Percentiles rank a stretch among this genome's conserved stretches.
These are phyloP conservation scores for Solea solea DNA, from an alignment of 2,113 vertebrate species.

Conservation along the genomic window DNA sequence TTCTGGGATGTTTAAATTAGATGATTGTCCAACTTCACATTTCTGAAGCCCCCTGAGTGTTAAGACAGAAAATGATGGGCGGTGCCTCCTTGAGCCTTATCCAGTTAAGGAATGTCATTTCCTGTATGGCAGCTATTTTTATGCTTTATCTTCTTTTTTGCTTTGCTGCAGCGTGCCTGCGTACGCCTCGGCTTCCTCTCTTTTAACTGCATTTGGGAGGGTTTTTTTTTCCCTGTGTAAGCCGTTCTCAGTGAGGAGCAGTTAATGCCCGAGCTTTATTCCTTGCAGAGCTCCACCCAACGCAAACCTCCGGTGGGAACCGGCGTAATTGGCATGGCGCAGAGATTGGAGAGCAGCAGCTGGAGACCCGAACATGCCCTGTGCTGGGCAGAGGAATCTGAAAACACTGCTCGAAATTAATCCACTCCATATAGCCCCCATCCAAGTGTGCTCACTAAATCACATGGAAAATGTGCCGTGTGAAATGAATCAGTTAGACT, in stretches of 20 bases:
- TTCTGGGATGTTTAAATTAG: too few relatives aligned
- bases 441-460: slow-evolving; percentile 37
- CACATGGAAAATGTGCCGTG: slow-evolving; percentile 22
- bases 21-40: neutral
- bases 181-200: slow-evolving; percentile 27
- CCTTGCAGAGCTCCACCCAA: slow-evolving; percentile 67
- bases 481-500: slow-evolving; percentile 21
- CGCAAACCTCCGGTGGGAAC: slow-evolving; percentile 70
- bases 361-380: slow-evolving; percentile 50
- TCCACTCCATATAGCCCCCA: slow-evolving; percentile 31
- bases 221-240: slow-evolving; percentile 45
- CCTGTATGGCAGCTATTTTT: slow-evolving; percentile 38
- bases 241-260: slow-evolving; percentile 53
- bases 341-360: slow-evolving; percentile 65
- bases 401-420: slow-evolving; percentile 51
- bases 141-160: slow-evolving; percentile 54
- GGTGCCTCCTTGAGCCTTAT: slow-evolving; percentile 42
- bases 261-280: slow-evolving; percentile 65
- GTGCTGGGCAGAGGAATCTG: slow-evolving; percentile 50
- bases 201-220: slow-evolving; percentile 37
- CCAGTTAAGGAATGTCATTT: slow-evolving; percentile 45
- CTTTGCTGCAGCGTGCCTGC: slow-evolving; percentile 27
- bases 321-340: slow-evolving; percentile 69
- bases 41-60: neutral
- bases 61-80: slow-evolving; percentile 36